A percentile compares a stretch with the other conserved stretches of the same genome.
phyloP scores from a whole-genome alignment of 1,140 invertebrate species.

The Stegodyphus dumicola region DNA sequence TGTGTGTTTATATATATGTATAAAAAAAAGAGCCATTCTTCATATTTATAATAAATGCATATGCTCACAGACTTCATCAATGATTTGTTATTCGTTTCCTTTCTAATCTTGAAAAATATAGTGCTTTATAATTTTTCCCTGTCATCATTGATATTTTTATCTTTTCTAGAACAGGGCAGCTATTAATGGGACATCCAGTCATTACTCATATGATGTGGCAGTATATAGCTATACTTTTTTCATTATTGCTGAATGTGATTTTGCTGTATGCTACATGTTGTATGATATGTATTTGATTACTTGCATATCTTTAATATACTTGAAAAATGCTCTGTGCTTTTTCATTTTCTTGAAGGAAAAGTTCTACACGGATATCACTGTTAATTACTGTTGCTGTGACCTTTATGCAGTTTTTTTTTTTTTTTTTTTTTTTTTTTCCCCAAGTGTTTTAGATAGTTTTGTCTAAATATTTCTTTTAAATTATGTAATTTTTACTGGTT shows the following conservation, averaged over 20 bases:
- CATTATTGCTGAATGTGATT: neutral
- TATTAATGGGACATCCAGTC: neutral
- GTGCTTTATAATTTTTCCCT: too few species aligned
- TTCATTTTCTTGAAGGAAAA: slow-evolving; percentile 25
- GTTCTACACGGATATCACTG: slow-evolving; percentile 28
- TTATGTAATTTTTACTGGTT: too few species aligned
- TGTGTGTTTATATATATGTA: too few species aligned
- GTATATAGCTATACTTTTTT: neutral
- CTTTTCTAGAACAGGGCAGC: slow-evolving; percentile 4
- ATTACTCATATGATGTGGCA: too few species aligned
- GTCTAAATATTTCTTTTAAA: too few species aligned
- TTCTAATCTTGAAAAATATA: too few species aligned
- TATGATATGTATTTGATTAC: neutral
- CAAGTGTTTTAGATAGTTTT: neutral
- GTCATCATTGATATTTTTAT: neutral
- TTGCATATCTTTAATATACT: neutral
- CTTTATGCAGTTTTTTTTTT: neutral
- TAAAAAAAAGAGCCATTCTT: too few species aligned
- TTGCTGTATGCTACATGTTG: neutral
- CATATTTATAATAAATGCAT: too few species aligned
- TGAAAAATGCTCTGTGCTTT: neutral
- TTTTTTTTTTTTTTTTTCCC: slow-evolving; percentile 3
- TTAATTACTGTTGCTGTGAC: neutral
- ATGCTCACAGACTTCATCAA: too few species aligned
- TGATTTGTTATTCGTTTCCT: too few species aligned